Conservation (phyloP, 2,888 invertebrate species). For the Congeria kusceri region DNA sequence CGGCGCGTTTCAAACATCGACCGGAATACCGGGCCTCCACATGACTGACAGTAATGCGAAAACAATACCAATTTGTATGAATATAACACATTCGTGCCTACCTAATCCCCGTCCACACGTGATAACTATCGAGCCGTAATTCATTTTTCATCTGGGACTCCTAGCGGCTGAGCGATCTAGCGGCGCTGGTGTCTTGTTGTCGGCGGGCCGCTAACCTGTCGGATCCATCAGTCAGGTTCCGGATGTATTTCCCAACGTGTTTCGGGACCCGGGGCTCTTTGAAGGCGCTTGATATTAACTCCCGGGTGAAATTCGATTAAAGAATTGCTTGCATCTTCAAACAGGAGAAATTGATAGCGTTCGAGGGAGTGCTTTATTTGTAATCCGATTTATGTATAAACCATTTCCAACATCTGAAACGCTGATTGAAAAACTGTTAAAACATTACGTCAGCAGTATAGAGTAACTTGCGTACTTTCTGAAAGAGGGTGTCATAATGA, state of each 20-base stretch:
- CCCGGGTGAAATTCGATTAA: constrained; percentile 9
- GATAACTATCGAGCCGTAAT: constrained; percentile 62
- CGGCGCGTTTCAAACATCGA: too few species aligned
- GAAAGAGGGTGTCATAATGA: too few species aligned
- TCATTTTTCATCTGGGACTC: constrained; percentile 59
- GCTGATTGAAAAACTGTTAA: too few species aligned
- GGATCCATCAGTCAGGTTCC: constrained; percentile 41
- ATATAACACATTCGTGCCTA: constrained; percentile 58
- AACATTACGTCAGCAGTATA: too few species aligned
- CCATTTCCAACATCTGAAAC: too few species aligned
- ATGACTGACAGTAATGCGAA: constrained; percentile 59
- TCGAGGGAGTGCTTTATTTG: too few species aligned
- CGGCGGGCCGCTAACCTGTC: constrained; percentile 34
- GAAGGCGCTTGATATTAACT: constrained; percentile 16
- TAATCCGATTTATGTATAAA: too few species aligned
- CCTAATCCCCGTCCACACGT: constrained; percentile 56
- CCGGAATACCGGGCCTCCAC: too few species aligned
- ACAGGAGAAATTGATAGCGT: neutral
- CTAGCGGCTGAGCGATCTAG: constrained; percentile 23
- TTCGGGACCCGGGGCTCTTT: constrained; percentile 24
- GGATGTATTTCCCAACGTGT: constrained; percentile 32
- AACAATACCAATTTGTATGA: constrained; percentile 66
- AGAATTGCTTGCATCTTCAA: neutral
- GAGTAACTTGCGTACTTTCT: too few species aligned
- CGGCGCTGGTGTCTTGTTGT: constrained; percentile 43